Conservation (phyloP, 2,113 vertebrate species). For the Coreoperca whiteheadi region DNA sequence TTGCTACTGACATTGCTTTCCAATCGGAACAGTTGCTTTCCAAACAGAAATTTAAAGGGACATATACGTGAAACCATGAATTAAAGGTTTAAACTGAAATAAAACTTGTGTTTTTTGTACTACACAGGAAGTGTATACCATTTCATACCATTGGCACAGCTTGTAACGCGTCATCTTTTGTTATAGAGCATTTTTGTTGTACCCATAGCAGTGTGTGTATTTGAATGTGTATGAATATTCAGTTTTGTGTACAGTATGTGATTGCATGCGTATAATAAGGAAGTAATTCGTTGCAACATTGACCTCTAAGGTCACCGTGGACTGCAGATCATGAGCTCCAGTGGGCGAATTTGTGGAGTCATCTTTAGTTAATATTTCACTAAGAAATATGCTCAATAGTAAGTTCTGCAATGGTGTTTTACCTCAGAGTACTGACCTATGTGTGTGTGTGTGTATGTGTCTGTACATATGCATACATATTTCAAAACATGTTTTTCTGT, state of each 20-base stretch:
- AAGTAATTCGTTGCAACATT: not conserved
- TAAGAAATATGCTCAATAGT: slow-evolving; percentile 21
- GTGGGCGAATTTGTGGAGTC: slow-evolving; percentile 29
- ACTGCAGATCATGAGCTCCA: not conserved
- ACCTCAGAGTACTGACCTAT: slow-evolving; percentile 4
- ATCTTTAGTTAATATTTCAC: slow-evolving; percentile 31
- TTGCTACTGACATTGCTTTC: too few relatives aligned
- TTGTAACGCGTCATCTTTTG: too few relatives aligned
- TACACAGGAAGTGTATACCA: too few relatives aligned
- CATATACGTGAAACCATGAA: too few relatives aligned
- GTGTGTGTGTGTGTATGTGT: not conserved
- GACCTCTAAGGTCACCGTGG: slow-evolving; percentile 3
- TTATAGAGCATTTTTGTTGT: too few relatives aligned
- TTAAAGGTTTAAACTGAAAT: too few relatives aligned
- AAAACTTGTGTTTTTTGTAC: too few relatives aligned
- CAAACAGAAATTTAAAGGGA: too few relatives aligned
- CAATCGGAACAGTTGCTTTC: too few relatives aligned
- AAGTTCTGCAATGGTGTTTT: not conserved
- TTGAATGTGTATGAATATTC: not conserved
- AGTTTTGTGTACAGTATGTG: not conserved
- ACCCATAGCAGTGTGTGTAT: not conserved
- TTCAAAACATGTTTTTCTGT: slow-evolving; percentile 1
- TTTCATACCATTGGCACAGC: too few relatives aligned
- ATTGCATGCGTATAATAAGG: not conserved
- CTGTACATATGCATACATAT: not conserved